Conservation (phyloP, 1,140 invertebrate species). For the Colletes latitarsis region DNA sequence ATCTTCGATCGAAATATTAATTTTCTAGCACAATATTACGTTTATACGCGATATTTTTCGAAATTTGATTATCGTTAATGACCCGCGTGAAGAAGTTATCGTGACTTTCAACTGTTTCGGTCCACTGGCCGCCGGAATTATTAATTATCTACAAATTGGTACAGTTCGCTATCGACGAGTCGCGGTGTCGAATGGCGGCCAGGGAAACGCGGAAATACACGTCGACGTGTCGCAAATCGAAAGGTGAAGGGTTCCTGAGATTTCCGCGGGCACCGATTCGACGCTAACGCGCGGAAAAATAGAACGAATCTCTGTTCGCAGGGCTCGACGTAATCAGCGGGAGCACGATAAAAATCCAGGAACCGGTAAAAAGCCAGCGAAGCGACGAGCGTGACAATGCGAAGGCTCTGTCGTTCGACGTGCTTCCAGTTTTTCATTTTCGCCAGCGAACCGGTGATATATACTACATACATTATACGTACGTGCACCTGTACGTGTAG, state of each 20-base stretch:
- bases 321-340: slow-evolving; percentile 26
- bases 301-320: not conserved
- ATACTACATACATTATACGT: not conserved
- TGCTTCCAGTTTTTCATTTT: slow-evolving; percentile 19
- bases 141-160: no score
- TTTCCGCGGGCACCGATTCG: no score
- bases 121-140: no score
- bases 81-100: no score
- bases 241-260: not conserved
- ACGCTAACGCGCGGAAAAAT: not conserved
- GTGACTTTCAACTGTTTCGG: no score
- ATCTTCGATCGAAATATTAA: no score
- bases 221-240: not conserved
- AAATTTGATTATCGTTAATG: no score
- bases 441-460: not conserved
- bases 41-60: no score
- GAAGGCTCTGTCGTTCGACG: not conserved
- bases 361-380: not conserved
- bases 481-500: not conserved
- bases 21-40: no score
- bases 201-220: not conserved
- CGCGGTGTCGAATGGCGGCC: no score
- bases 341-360: slow-evolving; percentile 19
- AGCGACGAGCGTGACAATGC: slow-evolving; percentile 7
- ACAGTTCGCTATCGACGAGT: not conserved